Base-by-base conservation (phyloP, 2,888 invertebrate species). In the Amaurobius ferox region DNA sequence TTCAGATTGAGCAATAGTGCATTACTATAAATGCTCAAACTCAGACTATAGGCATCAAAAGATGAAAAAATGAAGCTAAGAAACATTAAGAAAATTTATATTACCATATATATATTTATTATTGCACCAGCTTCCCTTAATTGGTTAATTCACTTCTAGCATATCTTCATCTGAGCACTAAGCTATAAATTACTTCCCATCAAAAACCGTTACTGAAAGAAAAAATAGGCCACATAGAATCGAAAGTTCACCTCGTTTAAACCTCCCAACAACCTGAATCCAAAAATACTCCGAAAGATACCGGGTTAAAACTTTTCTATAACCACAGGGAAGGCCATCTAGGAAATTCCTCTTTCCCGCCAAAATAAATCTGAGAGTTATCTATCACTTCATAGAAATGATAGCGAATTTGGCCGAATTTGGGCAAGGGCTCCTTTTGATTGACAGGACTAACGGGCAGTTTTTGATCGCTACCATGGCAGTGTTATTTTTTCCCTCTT, bases 381-480 rank as follows among this genome's bases (percentile, higher is more conserved):
- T 55, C 23, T 23, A 19, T 55, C 55, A 23, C 9, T 55, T 55
- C 23, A 55, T n/a, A n/a, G 55, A 55, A 5, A 23, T 2, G 16
- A 44, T 16, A 44, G 44, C 55, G 23, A 23, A 55, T 55, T 55
- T 55, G 23, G 55, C 19, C 23, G 55, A 55, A 55, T 55, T 55
- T 55, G 55, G 55, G 55, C 55, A 55, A 16, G 55, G 5, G 23
- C 5, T n/a, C 23, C 2, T 3, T 1, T 73, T 73, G 81, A 81
- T 81, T 81, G 81, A 74, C 81, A 40, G 19, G 32, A 61, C 23
- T 29, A 44, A 76, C 70, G 48, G 74, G 67, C 70, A 83, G 77
- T 66, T 77, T 66, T 83, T 83, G 80, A 77, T 71, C 66, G 66
- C 67, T 26, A 29, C 40, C 35, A 40, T 32, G n/a, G 32, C 48